Evolutionary conservation across 2,888 invertebrate species (phyloP), one percentile per base, ranked within the genome.

Genomic region (Psylliodes chrysocephalus): DNA sequence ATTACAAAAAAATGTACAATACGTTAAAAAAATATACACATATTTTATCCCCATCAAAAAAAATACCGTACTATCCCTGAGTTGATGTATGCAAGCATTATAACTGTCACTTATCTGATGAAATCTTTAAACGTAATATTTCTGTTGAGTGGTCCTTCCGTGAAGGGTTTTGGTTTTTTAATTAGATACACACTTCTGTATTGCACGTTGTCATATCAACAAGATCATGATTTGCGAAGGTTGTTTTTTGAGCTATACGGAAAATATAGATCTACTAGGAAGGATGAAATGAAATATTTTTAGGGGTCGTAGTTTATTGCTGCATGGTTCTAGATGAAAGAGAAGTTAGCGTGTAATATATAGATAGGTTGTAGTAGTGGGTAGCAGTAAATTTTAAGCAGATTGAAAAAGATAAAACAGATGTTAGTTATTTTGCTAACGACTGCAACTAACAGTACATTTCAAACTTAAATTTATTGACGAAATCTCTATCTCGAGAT

Each of bases 51-150:
- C 33, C n/a, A 33, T n/a, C 14, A 19, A 25, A 46, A 46, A 46
- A 22, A 25, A n/a, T 3, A 22, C n/a, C 12, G 10, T 18, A 10
- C 46, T 47, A 30, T 57, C 65, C 60, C 52, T 60, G 55, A 61
- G 64, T 64, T 73, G 71, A 73, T 71, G 71, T 68, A 73, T 70
- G 66, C 56, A 65, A 49, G 56, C 74, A 73, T 75, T 75, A 72
- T 72, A 72, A 64, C 71, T 72, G 75, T 74, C 75, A 57, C 55
- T 70, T 74, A 75, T 75, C 75, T 69, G 72, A 68, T 72, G 64
- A 71, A 38, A 59, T 61, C 67, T 68, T 66, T 63, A 67, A 68
- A 67, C 67, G 68, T 72, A 70, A 74, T 71, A 73, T 71, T 72
- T 71, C 69, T 69, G 63, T 67, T 65, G 65, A 64, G 59, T 64